Evolutionary conservation across 2,888 invertebrate genomes (phyloP), one percentile per base, ranked within the genome.

Genomic region (Oscheius sp.): DNA sequence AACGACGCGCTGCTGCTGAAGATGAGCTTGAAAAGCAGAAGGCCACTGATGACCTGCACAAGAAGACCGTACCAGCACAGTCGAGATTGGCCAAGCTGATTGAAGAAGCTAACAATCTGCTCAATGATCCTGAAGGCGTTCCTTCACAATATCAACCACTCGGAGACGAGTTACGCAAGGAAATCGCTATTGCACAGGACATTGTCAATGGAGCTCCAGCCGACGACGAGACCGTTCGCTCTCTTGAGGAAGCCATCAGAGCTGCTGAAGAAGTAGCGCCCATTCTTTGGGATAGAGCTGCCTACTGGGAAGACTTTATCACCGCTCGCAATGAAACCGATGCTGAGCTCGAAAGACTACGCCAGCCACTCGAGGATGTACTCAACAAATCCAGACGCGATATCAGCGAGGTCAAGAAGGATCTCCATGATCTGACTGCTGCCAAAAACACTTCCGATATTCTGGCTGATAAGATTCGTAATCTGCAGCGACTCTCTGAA

Each of bases 401-500:
- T 10, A 37, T 69, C 33, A 63, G 65, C 20, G 73, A 73, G 33
- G 77, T 70, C 27, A 31, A 58, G 6, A 42, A 69, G 23, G 75
- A 75, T 50, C 64, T 78, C 25, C 65, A 67, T 6, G 55, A 64
- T 39, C 65, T 74, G 23, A 53, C 46, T 33, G 57, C 72, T 27
- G 67, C 71, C 20, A 65, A 65, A 50, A 63, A 71, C 50, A 70
- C 72, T 10, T 45, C 75, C 29, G 57, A 69, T 46, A 65, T 69
- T 23, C 73, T 79, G 33, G 67, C 72, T 46, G 72, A 64, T 33
- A 73, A 69, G 42, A 73, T 73, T 37, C 50, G 46, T 45, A 69
- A 71, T 45, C 71, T 82, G 70, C 78, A 80, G 69, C 70, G 71
- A 25, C 72, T 82, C 34, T 78, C 78, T 29, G 78, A 82, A 64